Conservation (phyloP, 1,140 invertebrate species). For the Drosophila arawakana region DNA sequence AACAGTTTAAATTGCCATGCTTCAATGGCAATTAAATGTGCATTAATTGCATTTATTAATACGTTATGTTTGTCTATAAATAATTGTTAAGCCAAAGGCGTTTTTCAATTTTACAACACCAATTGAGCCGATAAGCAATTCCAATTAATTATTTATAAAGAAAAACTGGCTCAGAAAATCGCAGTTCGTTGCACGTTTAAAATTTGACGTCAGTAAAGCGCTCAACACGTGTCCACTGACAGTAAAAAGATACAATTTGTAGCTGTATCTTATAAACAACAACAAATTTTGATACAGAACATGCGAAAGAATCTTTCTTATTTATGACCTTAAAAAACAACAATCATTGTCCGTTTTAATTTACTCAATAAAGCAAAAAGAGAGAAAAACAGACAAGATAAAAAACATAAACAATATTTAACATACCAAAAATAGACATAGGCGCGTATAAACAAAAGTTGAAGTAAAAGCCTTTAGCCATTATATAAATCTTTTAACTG, state of each 20-base stretch:
- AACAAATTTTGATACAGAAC: conserved; percentile 20
- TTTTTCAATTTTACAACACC: conserved; percentile 22
- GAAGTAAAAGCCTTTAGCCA: conserved; percentile 24
- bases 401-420: conserved; percentile 36
- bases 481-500: conserved; percentile 16
- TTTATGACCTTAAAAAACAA: conserved; percentile 28
- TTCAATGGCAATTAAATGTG: conserved; percentile 17
- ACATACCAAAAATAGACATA: conserved; percentile 29
- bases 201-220: conserved; percentile 37
- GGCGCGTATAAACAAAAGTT: conserved; percentile 30
- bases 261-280: background rate
- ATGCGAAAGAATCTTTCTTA: background rate
- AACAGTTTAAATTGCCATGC: background rate
- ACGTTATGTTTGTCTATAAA: conserved; percentile 10
- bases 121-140: conserved; percentile 40
- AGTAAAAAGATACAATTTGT: background rate
- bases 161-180: conserved; percentile 40
- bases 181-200: conserved; percentile 27
- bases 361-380: background rate
- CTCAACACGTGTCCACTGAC: conserved; percentile 13
- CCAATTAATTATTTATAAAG: background rate
- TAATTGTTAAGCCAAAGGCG: conserved; percentile 13
- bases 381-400: background rate
- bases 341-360: background rate
- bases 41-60: conserved; percentile 24